Percentiles rank a stretch among this genome's conserved stretches.
These are phyloP conservation scores for Serilophus lunatus DNA, from an alignment of 2,113 vertebrate genomes.

Conservation along the genomic window DNA sequence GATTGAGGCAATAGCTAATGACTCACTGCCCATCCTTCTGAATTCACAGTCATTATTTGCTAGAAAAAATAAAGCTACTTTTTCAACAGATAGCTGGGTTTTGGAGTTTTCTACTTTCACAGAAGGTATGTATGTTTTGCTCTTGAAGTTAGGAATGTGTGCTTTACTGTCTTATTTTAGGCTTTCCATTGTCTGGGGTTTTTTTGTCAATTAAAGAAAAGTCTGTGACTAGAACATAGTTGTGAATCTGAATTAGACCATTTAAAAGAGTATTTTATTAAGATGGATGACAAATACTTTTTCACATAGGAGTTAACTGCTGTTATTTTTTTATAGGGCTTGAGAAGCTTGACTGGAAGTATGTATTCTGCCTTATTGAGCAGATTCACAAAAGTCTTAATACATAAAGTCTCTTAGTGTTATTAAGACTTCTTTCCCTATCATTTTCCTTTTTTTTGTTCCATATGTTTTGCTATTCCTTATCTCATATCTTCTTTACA, in stretches of 20 bases:
- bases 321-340: not conserved
- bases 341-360: not conserved
- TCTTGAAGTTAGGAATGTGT: not conserved
- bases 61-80: not conserved
- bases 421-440: not conserved
- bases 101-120: not conserved
- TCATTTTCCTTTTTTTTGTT: not conserved
- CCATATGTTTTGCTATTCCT: not conserved
- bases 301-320: not conserved
- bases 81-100: not conserved
- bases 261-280: not conserved
- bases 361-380: not conserved
- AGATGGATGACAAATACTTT: not conserved
- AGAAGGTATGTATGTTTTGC: not conserved
- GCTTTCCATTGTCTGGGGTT: rapidly evolving
- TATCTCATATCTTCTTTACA: not conserved
- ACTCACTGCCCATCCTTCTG: not conserved
- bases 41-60: not conserved
- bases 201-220: not conserved
- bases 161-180: not conserved
- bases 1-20: not conserved
- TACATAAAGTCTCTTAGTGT: not conserved
- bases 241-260: not conserved
- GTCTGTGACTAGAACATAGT: not conserved
- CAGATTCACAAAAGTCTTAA: not conserved